phyloP scores from a whole-genome alignment of 2,888 invertebrate genomes.

The Sphinx pinastri region DNA sequence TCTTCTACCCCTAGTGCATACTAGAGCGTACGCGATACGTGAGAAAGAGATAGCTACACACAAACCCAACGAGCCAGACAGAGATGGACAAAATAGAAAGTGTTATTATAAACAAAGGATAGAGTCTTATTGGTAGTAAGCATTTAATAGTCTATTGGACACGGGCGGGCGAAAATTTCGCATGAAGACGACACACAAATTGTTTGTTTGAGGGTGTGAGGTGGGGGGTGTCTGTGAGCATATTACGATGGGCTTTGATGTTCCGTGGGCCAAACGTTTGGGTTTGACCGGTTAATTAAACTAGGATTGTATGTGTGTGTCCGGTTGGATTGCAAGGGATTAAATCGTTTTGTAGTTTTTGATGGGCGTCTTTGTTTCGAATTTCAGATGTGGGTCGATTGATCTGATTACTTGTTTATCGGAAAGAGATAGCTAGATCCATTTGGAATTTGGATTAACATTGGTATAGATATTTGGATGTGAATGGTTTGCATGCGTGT shows the following conservation, averaged over 20 bases:
- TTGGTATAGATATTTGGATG: too few species aligned
- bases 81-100: slow-evolving; percentile 65
- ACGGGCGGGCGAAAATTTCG: slow-evolving; percentile 62
- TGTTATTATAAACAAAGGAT: slow-evolving; percentile 83
- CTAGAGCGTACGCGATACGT: slow-evolving; percentile 75
- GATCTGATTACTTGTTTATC: background rate
- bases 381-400: slow-evolving; percentile 25
- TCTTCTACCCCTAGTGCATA: slow-evolving; percentile 67
- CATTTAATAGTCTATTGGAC: slow-evolving; percentile 68
- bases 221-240: slow-evolving; percentile 71
- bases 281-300: slow-evolving; percentile 70
- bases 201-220: slow-evolving; percentile 45
- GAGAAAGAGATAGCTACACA: slow-evolving; percentile 52
- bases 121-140: slow-evolving; percentile 79
- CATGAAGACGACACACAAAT: slow-evolving; percentile 61
- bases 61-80: slow-evolving; percentile 37
- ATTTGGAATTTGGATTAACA: background rate
- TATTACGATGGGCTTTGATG: slow-evolving; percentile 81
- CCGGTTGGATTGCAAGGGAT: slow-evolving; percentile 48
- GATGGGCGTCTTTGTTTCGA: slow-evolving; percentile 38
- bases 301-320: slow-evolving; percentile 53
- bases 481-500: too few species aligned
- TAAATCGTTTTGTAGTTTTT: slow-evolving; percentile 52
- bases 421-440: background rate
- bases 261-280: slow-evolving; percentile 62